These are phyloP conservation scores for Stratiolaelaps scimitus DNA, from an alignment of 1,140 invertebrate species.

Conservation along the genomic window DNA sequence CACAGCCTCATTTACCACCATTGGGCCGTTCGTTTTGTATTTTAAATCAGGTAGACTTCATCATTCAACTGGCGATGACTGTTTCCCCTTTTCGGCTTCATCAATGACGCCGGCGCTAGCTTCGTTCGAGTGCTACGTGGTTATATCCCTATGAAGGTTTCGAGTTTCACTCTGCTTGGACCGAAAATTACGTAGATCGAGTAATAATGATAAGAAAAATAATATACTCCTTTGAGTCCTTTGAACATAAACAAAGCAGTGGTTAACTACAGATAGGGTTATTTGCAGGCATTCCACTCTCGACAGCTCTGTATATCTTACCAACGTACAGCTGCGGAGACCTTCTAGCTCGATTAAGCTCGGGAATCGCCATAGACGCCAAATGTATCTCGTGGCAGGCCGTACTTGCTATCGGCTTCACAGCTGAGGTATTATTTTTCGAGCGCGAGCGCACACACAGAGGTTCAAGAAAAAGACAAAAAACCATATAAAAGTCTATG, in stretches of 20 bases:
- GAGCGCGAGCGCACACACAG: not conserved
- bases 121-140: too few species aligned
- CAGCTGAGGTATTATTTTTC: not conserved
- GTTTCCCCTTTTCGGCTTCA: too few species aligned
- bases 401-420: not conserved
- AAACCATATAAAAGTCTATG: not conserved
- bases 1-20: too few species aligned
- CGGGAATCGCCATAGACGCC: not conserved
- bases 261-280: not conserved
- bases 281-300: not conserved
- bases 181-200: not conserved
- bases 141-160: not conserved
- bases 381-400: not conserved
- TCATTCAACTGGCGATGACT: too few species aligned
- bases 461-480: not conserved
- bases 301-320: not conserved
- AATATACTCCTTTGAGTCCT: not conserved
- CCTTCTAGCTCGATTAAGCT: not conserved
- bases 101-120: too few species aligned
- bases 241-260: not conserved
- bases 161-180: not conserved
- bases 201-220: not conserved
- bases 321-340: not conserved
- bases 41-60: too few species aligned
- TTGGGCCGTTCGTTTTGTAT: too few species aligned